A percentile compares a stretch with the other conserved stretches of the same genome.
phyloP scores from a whole-genome alignment of 2,113 vertebrate species.

The Macroglossus sobrinus region DNA sequence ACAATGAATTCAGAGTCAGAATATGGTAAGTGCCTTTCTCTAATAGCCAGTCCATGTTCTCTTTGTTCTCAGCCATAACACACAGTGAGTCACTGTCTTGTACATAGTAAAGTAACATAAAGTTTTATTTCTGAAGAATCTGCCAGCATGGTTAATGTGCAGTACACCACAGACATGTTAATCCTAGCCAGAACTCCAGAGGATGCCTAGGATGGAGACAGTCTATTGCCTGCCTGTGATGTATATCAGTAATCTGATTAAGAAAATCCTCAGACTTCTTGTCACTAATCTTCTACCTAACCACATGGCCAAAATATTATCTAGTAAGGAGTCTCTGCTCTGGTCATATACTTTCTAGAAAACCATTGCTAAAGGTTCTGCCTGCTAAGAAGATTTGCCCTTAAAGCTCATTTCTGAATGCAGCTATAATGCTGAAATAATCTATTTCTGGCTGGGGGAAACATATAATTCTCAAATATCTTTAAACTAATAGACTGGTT shows the following conservation, averaged over 20 bases:
- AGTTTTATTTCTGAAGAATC: background rate
- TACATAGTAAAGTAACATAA: background rate
- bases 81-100: background rate
- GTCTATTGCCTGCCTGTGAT: background rate
- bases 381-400: background rate
- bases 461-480: background rate
- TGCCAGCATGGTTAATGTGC: background rate
- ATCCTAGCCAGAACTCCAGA: background rate
- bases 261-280: background rate
- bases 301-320: background rate
- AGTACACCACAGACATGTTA: background rate
- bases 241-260: background rate
- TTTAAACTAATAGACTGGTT: background rate
- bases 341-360: background rate
- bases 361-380: background rate
- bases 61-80: background rate
- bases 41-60: background rate
- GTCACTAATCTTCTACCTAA: background rate
- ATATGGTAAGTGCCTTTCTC: background rate
- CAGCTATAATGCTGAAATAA: background rate
- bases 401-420: background rate
- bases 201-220: background rate
- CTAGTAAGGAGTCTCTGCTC: background rate
- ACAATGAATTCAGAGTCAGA: background rate
- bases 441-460: background rate